These are phyloP conservation scores for Tetanocera ferruginea DNA, from an alignment of 2,888 invertebrate genomes.

Conservation along the genomic window DNA sequence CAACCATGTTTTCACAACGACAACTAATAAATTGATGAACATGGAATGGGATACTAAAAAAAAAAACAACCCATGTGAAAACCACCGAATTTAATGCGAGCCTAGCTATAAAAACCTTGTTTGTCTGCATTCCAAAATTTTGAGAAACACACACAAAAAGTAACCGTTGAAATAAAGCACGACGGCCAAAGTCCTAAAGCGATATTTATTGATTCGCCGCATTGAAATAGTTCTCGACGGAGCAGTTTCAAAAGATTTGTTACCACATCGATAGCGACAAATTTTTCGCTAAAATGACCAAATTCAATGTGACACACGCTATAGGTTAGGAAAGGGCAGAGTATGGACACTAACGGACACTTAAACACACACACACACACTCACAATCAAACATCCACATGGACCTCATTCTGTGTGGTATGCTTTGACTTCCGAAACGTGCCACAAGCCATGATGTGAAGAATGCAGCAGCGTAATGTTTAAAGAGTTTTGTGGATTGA, in stretches of 20 bases:
- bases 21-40: conserved; percentile 6
- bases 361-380: conserved; percentile 20
- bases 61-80: not conserved
- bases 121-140: conserved; percentile 48
- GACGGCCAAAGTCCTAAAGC: conserved; percentile 48
- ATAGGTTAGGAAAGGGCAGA: conserved; percentile 30
- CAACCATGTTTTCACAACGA: not conserved
- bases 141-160: not conserved
- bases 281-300: conserved; percentile 46
- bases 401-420: conserved; percentile 32
- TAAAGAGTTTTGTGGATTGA: conserved; percentile 41
- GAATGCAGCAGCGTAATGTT: conserved; percentile 45
- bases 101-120: conserved; percentile 47
- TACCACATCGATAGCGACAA: conserved; percentile 49
- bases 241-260: conserved; percentile 63
- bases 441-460: conserved; percentile 49
- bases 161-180: conserved; percentile 55
- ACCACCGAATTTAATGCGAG: conserved; percentile 45
- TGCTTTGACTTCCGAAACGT: too few species aligned
- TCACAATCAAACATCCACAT: conserved; percentile 48
- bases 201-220: conserved; percentile 66
- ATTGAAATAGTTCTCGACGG: conserved; percentile 66
- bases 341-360: conserved; percentile 34
- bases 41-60: not conserved
- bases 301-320: conserved; percentile 49